Percentiles rank a stretch among this genome's conserved stretches.
phyloP scores from a whole-genome alignment of 2,888 invertebrate species.

The Lasioglossum figueresi region DNA sequence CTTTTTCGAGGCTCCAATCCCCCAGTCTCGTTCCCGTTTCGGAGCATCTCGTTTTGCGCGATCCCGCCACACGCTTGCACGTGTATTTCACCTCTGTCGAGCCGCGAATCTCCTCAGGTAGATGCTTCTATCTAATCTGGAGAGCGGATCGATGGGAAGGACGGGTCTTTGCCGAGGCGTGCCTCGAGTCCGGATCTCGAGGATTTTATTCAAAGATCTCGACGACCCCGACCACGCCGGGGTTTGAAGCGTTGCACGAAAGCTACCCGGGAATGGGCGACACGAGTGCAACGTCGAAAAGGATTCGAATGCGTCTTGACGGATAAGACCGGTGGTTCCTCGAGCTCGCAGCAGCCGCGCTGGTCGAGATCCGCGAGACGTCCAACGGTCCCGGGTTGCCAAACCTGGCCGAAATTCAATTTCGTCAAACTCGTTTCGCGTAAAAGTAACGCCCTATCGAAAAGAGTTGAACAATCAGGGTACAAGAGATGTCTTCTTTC shows the following conservation, averaged over 20 bases:
- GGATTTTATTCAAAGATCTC: constrained; percentile 67
- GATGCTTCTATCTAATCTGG: constrained; percentile 59
- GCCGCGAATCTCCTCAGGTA: constrained; percentile 36
- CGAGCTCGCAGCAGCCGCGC: constrained; percentile 8
- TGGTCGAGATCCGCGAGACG: constrained; percentile 15
- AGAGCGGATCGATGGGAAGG: constrained; percentile 60
- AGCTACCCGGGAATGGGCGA: constrained; percentile 38
- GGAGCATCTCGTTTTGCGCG: constrained; percentile 60
- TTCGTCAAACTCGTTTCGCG: not conserved
- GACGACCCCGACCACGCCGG: constrained; percentile 21
- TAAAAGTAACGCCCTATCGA: too few relatives aligned
- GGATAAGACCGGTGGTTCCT: constrained; percentile 36
- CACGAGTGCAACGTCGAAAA: constrained; percentile 39
- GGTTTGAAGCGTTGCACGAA: constrained; percentile 19
- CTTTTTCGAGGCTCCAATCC: constrained; percentile 57
- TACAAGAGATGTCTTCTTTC: too few relatives aligned
- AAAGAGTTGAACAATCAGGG: too few relatives aligned
- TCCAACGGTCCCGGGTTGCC: not conserved
- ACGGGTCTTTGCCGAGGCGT: constrained; percentile 36
- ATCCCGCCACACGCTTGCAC: constrained; percentile 27
- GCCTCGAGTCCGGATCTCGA: constrained; percentile 44
- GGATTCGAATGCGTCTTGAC: constrained; percentile 34
- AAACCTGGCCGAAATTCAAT: not conserved
- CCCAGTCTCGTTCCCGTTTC: constrained; percentile 58
- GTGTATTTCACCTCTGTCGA: constrained; percentile 41